Evolutionary conservation across 2,797 vertebrate species (phyloP), one percentile per base, ranked within the genome.

Genomic region (Hapalemur alaotrensis): DNA sequence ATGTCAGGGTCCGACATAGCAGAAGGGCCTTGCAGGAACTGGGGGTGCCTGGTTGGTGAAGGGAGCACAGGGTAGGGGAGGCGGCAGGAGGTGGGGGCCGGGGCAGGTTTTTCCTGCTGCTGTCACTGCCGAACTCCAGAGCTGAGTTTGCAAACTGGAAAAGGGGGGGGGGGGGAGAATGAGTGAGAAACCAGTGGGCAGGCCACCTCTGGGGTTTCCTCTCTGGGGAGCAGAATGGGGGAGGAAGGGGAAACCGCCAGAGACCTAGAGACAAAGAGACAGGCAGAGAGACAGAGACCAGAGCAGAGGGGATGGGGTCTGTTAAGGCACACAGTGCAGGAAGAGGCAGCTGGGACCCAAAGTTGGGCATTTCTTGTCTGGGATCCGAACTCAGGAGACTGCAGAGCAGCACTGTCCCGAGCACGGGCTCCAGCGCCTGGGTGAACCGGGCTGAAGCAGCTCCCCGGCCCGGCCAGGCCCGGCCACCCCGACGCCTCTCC

Each of bases 81-180:
- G 90, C 2, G 79, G 89, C 43, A 1, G 67, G 63, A 41, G 63
- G 32, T 8, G 76, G 48, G 90, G 61, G 90, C 80, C 86, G 79
- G 89, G 97, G 97, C 96, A 98, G 97, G 97, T 97, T 97, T 97
- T 97, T 97, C 97, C 97, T 97, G 97, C 96, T 97, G 97, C 97
- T 63, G 97, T 92, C 41, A 89, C 91, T 75, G 94, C 95, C 28
- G 78, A 93, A 96, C 96, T 96, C 96, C 98, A 97, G 93, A 98
- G 98, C 97, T 97, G 97, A 97, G 97, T 97, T 97, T 98, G 97
- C 96, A 97, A 98, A 97, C 97, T 97, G 78, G 94, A 96, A 87
- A 95, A 25, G 61, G 43, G 80, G 83, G 81, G n/a, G 80, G 85
- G 50, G 65, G 65, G 67, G 61, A 32, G 14, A 14, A 18, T 61